These are phyloP conservation scores for Coptotermes formosanus DNA, from an alignment of 1,140 invertebrate genomes.

Conservation along the genomic window DNA sequence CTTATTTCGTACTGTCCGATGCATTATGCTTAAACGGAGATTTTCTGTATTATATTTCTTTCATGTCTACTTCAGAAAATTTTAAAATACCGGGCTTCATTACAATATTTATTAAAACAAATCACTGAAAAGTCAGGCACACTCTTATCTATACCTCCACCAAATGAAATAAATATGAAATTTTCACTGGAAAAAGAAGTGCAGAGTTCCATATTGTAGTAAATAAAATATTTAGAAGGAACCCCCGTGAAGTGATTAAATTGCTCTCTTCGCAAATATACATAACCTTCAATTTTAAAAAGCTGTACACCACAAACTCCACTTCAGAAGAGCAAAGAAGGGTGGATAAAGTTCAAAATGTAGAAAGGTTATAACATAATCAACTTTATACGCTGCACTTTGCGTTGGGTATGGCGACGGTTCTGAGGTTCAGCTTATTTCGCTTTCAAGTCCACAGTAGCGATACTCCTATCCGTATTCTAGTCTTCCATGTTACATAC, in stretches of 20 bases:
- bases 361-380: constrained; percentile 11
- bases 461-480: not conserved
- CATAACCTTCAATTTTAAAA: not conserved
- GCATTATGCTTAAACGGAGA: too few species aligned
- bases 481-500: too few species aligned
- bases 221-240: not conserved
- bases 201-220: not conserved
- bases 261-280: not conserved
- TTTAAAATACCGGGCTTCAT: too few species aligned
- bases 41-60: too few species aligned
- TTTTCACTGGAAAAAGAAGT: not conserved
- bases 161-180: not conserved
- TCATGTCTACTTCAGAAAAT: too few species aligned
- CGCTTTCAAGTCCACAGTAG: not conserved
- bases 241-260: not conserved
- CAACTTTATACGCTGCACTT: not conserved
- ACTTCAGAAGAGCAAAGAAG: not conserved
- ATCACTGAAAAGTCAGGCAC: too few species aligned
- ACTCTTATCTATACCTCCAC: not conserved
- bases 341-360: not conserved
- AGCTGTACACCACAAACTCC: constrained; percentile 9
- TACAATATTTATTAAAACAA: too few species aligned
- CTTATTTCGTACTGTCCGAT: too few species aligned
- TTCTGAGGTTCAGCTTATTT: not conserved
- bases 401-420: not conserved